phyloP scores from a whole-genome alignment of 2,113 vertebrate genomes.

The Sterrhoptilus dennistouni region DNA sequence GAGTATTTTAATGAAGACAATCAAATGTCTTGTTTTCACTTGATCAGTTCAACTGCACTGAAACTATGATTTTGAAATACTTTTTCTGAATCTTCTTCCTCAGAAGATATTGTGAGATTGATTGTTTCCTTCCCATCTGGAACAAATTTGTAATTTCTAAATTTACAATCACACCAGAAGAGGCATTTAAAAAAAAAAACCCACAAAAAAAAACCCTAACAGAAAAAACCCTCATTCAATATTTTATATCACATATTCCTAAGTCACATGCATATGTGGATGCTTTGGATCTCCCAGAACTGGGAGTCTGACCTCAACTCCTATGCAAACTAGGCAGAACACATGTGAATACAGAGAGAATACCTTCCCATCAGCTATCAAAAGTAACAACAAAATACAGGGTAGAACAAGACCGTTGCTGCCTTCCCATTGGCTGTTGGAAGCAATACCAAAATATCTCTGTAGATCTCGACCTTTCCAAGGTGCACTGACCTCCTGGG shows the following conservation, averaged over 20 bases:
- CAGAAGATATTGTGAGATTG: background rate
- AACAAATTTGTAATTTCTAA: background rate
- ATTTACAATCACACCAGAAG: background rate
- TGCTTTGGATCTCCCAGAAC: background rate
- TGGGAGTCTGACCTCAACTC: background rate
- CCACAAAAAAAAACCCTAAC: no score
- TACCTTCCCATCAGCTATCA: background rate
- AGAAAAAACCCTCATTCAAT: background rate
- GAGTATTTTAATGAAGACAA: background rate
- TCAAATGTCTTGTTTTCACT: background rate
- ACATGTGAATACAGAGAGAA: background rate
- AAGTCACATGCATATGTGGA: background rate
- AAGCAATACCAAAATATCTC: background rate
- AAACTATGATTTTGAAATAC: background rate
- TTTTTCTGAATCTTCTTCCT: background rate
- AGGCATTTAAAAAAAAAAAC: background rate
- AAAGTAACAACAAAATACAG: background rate
- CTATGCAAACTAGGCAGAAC: background rate
- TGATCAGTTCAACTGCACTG: background rate
- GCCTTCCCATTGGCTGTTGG: background rate
- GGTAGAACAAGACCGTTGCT: background rate
- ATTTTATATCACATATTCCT: background rate
- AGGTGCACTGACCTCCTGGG: background rate
- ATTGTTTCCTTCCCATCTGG: background rate
- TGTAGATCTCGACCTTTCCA: background rate